A percentile compares a stretch with the other conserved stretches of the same genome.
Evolutionary conservation across 2,888 invertebrate genomes (phyloP).

Genomic region (Campaea margaritaria): DNA sequence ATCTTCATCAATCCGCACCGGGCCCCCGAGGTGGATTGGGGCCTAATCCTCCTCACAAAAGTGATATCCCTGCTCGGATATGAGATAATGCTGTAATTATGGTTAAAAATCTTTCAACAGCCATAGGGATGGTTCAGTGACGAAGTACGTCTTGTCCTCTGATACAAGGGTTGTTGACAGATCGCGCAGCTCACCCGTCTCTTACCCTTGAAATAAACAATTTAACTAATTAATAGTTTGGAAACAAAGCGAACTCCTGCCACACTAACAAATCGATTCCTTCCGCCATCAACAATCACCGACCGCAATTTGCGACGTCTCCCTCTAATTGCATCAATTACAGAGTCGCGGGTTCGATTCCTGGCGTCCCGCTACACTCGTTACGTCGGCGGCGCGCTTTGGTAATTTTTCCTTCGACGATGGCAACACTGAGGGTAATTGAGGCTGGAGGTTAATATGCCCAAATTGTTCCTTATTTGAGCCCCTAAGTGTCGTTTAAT

Average conservation of each 20-base stretch:
- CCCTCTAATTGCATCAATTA: constrained; percentile 75
- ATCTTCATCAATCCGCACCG: too few relatives aligned
- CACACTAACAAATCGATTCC: constrained; percentile 33
- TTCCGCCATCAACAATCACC: constrained; percentile 42
- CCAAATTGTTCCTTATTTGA: constrained; percentile 5
- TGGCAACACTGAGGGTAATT: constrained; percentile 20
- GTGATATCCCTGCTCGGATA: too few relatives aligned
- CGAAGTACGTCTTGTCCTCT: too few relatives aligned
- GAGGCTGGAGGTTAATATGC: constrained; percentile 19
- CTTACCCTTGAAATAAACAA: not conserved
- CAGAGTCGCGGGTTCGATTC: constrained; percentile 44
- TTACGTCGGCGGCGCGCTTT: constrained; percentile 32
- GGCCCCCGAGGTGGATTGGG: too few relatives aligned
- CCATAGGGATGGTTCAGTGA: too few relatives aligned
- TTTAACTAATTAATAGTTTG: not conserved
- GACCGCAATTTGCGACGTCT: constrained; percentile 46
- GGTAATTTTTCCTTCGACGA: constrained; percentile 32
- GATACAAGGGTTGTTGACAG: too few relatives aligned
- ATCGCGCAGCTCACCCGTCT: not conserved
- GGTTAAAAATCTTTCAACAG: too few relatives aligned
- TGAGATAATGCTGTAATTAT: too few relatives aligned
- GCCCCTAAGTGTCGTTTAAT: not conserved
- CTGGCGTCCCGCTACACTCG: constrained; percentile 43
- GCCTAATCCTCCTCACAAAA: too few relatives aligned
- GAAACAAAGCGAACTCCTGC: constrained; percentile 5